Base-by-base conservation (phyloP, 2,888 invertebrate species). In the Spicauda simplicius region DNA sequence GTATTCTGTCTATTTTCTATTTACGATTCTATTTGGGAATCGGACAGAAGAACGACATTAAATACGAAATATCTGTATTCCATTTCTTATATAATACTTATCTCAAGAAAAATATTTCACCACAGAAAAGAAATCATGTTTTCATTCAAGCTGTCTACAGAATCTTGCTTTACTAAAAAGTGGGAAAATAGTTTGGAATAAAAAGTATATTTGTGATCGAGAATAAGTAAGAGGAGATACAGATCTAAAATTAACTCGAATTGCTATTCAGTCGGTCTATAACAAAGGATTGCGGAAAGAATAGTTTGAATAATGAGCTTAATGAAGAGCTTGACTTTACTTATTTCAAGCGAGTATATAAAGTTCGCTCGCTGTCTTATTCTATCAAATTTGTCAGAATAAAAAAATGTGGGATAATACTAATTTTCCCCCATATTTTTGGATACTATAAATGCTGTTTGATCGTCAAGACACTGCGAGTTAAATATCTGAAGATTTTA, bases 211-310 rank as follows among this genome's bases (percentile, higher is more conserved):
- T 20, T 60, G 37, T 66, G 60, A 60, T 60, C 16, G 48, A 33
- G 60, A 60, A 60, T 60, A 60, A 55, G 66, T 53, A 20, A 30
- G 52, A 64, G 33, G 48, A 66, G 41, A 65, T 60, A 65, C 59
- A 59, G 54, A 55, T 60, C 60, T 60, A 48, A 60, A 66, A 60
- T 66, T 65, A 66, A 60, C 66, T 54, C 45, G 60, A 66, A 48
- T 45, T 54, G 53, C 58, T 65, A 60, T 66, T 66, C 66, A 66
- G n/a, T 55, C 48, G 65, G 30, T 50, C 37, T 59, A 16, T 48
- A 60, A 66, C 66, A 66, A 66, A 66, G 41, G 48, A 48, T 30
- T 48, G 66, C 50, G 33, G 30, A 54, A 52, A 58, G 20, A 45
- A 45, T 53, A 59, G 59, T 65, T 54, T 30, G 50, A 65, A 54